Evolutionary conservation across 2,888 invertebrate species (phyloP), one percentile per base, ranked within the genome.

Genomic region (Rhodophaea formosa): DNA sequence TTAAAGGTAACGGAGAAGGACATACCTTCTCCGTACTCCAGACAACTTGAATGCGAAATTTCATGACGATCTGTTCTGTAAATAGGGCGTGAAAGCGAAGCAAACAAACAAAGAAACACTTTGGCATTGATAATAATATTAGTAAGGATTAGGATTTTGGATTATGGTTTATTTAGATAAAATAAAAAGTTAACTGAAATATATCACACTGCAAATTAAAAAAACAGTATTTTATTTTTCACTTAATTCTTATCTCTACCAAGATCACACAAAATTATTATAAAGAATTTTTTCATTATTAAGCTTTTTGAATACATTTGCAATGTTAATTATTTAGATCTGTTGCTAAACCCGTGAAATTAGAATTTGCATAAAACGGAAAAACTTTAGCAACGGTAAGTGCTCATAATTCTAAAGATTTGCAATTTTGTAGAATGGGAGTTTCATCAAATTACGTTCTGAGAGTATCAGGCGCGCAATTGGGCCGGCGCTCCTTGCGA

Each of bases 401-500:
- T 35, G 35, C 35, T 51, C 35, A 51, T 35, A 55, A 35, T 55
- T 35, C 30, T 17, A 17, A 30, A 45, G 54, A 55, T 55, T 55
- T 45, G 45, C 32, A 55, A 55, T 55, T 55, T 46, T 10, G 32
- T 32, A 32, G 14, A 55, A 56, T 42, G 49, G 43, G 30, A 39
- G 49, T 56, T 56, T 56, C 56, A 49, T 56, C 30, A 51, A 56
- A 56, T 56, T 55, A 55, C 54, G 30, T 45, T 43, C 30, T 30
- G 42, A 15, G 49, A 17, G 43, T 49, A 56, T 49, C 56, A 56
- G 29, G 23, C 42, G 43, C 47, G 42, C 56, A 56, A 56, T 56
- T 56, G 56, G 49, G 49, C 49, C 49, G 39, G 23, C 49, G 49
- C 49, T 56, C 49, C 29, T 44, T 29, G 39, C 47, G 49, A 56